These are phyloP conservation scores for Nesoenas mayeri DNA, from an alignment of 2,113 vertebrate species.

Conservation along the genomic window DNA sequence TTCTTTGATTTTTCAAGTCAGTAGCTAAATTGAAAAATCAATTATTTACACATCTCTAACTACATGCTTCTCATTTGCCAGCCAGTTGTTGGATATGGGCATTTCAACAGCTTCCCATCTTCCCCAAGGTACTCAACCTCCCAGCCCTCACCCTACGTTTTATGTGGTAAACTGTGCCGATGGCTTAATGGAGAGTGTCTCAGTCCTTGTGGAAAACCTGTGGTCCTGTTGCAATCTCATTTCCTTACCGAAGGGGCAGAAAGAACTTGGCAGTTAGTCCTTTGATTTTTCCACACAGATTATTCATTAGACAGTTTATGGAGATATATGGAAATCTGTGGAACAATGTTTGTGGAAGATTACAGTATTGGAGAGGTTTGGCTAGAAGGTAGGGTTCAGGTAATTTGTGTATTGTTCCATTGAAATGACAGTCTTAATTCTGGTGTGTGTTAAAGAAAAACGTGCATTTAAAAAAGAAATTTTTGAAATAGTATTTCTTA, in stretches of 20 bases:
- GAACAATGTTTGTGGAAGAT: not conserved
- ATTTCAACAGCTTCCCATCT: not conserved
- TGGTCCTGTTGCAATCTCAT: not conserved
- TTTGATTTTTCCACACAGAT: rapidly evolving
- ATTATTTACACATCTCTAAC: conserved; percentile 17
- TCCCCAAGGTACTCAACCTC: not conserved
- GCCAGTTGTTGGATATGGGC: not conserved
- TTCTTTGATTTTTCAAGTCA: conserved; percentile 27
- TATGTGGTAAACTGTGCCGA: not conserved
- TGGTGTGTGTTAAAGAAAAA: not conserved
- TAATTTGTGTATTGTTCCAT: not conserved
- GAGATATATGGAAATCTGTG: not conserved
- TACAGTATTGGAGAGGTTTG: not conserved
- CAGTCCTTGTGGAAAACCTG: not conserved
- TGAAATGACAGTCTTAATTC: not conserved
- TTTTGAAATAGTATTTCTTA: not conserved
- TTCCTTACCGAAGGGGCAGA: not conserved
- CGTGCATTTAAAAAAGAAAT: not conserved
- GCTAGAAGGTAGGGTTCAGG: not conserved
- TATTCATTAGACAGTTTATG: not conserved
- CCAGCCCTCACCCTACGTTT: not conserved
- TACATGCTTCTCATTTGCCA: not conserved
- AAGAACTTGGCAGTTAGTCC: not conserved
- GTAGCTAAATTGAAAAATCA: conserved; percentile 43
- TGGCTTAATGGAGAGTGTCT: not conserved